Conservation (phyloP, 2,888 invertebrate species). For the Lasioglossum morio region DNA sequence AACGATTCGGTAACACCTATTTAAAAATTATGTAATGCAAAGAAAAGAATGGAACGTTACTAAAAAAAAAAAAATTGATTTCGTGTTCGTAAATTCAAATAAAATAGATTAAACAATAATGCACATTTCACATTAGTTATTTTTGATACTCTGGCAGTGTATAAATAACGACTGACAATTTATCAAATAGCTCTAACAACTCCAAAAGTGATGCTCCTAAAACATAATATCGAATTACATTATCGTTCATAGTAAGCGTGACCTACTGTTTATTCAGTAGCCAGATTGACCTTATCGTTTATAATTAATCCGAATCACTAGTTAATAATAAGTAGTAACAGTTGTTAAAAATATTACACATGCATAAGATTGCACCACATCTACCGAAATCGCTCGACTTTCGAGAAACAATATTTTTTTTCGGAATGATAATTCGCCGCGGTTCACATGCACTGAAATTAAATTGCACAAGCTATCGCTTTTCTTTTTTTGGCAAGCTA, state of each 20-base stretch:
- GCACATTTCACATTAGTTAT: constrained; percentile 31
- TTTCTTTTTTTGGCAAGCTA: constrained; percentile 43
- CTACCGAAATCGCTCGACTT: constrained; percentile 30
- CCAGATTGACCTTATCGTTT: constrained; percentile 8
- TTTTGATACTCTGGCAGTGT: constrained; percentile 64
- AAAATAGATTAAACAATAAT: not conserved
- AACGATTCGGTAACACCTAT: not conserved
- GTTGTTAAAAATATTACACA: constrained; percentile 31
- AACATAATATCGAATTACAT: constrained; percentile 9
- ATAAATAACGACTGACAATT: constrained; percentile 54
- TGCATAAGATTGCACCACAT: constrained; percentile 39
- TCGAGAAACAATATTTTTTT: not conserved
- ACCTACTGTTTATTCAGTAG: not conserved
- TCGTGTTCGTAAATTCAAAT: not conserved
- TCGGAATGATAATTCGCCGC: constrained; percentile 24
- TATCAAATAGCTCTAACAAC: constrained; percentile 31
- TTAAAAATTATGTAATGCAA: not conserved
- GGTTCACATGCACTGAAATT: constrained; percentile 38
- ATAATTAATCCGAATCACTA: constrained; percentile 13
- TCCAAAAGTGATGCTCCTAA: constrained; percentile 15
- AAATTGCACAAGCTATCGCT: constrained; percentile 44
- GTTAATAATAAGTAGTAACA: constrained; percentile 27
- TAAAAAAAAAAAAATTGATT: no score
- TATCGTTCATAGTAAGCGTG: not conserved
- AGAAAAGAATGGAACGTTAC: not conserved